Evolutionary conservation across 2,797 vertebrate genomes (phyloP), one percentile per base, ranked within the genome.

Genomic region (Chiroxiphia lanceolata): DNA sequence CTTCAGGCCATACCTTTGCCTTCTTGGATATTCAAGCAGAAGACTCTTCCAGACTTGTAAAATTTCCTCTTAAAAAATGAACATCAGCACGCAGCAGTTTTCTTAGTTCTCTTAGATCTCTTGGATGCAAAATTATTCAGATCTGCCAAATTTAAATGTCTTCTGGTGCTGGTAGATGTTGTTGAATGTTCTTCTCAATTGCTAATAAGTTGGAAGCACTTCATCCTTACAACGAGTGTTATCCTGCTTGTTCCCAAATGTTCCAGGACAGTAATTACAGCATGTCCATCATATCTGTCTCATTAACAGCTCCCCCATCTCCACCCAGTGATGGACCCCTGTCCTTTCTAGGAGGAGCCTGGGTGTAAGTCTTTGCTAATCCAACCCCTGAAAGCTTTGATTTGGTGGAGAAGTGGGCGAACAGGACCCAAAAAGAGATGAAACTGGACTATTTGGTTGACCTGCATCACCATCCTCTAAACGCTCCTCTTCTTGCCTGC

Each of bases 111-210:
- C 31, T 47, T 47, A 34, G 61, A 45, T 68, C 42, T 93, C 47
- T 89, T 95, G 90, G 90, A 89, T 89, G 81, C 60, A 77, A 85
- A 94, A 93, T 93, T 93, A 80, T 79, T 91, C 81, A 31, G 56
- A 84, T 86, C 77, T 95, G 92, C 89, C 95, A 87, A 85, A 80
- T 92, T 89, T 74, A 89, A 94, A 70, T 94, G 75, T 92, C 88
- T 95, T 93, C 54, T 89, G 74, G 54, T 89, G 70, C 90, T 89
- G 74, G 86, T 90, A 67, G 87, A 80, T 93, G 83, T 67, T 93
- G 85, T 67, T 87, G 86, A 89, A 82, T 80, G 34, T 80, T 92
- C 85, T 92, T 85, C 89, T 92, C 15, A 0, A 16, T 83, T 93
- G 87, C 93, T 95, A 92, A 77, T 93, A 90, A 86, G 89, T 70